A percentile compares a stretch with the other conserved stretches of the same genome.
Conservation (phyloP, 2,888 invertebrate species). For the Hesperia comma region DNA sequence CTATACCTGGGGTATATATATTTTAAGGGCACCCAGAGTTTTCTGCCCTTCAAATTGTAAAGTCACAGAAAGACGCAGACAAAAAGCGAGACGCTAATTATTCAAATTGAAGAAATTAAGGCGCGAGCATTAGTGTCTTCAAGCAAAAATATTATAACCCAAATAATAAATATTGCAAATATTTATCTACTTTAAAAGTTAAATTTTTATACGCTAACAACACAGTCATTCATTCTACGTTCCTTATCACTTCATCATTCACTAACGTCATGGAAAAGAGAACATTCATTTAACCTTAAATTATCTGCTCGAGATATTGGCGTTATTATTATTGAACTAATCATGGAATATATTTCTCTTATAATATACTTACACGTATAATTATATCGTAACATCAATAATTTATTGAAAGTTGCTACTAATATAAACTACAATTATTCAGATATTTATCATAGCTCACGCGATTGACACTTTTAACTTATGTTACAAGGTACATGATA, state of each 20-base stretch:
- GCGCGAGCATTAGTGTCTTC: too few relatives aligned
- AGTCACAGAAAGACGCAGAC: too few relatives aligned
- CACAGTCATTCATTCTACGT: slow-evolving; percentile 48
- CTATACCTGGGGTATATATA: too few relatives aligned
- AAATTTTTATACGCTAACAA: slow-evolving; percentile 41
- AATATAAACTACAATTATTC: neutral
- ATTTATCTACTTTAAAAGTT: slow-evolving; percentile 17
- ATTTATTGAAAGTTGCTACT: neutral
- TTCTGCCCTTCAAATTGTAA: too few relatives aligned
- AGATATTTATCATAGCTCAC: neutral
- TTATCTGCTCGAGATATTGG: slow-evolving; percentile 52
- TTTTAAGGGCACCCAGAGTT: too few relatives aligned
- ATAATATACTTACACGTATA: neutral
- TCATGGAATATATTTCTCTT: slow-evolving; percentile 10
- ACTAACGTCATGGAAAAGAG: slow-evolving; percentile 47
- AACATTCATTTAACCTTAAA: slow-evolving; percentile 49
- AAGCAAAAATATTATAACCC: too few relatives aligned
- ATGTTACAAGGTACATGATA: neutral
- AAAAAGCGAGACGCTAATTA: too few relatives aligned
- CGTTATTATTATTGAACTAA: slow-evolving; percentile 49
- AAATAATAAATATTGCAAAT: too few relatives aligned
- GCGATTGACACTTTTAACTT: neutral
- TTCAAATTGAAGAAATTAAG: too few relatives aligned
- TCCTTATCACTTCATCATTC: slow-evolving; percentile 49
- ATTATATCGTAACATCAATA: slow-evolving; percentile 7